Base-by-base conservation (phyloP, 2,888 invertebrate species). In the Arge pagana region DNA sequence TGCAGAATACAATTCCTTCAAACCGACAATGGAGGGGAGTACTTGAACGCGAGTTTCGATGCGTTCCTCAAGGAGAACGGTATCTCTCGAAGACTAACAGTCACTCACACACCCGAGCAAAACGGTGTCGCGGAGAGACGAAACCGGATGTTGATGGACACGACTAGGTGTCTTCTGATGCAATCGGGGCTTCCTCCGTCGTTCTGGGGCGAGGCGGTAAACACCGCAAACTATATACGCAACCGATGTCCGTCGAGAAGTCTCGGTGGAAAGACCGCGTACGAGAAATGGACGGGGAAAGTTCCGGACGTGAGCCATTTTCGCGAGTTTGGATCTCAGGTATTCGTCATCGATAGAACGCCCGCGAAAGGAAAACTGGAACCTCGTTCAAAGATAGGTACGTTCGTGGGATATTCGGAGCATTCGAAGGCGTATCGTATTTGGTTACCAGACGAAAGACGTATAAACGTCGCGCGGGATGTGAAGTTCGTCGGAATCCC, bases 241-340 rank as follows among this genome's bases (percentile, higher is more conserved):
- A 60, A 60, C 43, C 39, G 67, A 19, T 48, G 60, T n/a, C n/a
- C n/a, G n/a, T n/a, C n/a, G n/a, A n/a, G n/a, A n/a, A n/a, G n/a
- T n/a, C n/a, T n/a, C n/a, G n/a, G n/a, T n/a, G n/a, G n/a, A n/a
- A n/a, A n/a, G n/a, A n/a, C n/a, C n/a, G n/a, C n/a, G n/a, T n/a
- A 33, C 40, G 63, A 63, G 31, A 28, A 11, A 11, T 53, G 61
- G 53, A 48, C 41, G 42, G 52, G 53, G 3, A 52, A 23, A 16
- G 36, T 30, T 10, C 62, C 63, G 3, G 43, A 56, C 35, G 54
- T 66, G 1, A 28, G 52, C 8, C 50, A 65, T 26, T 33, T 66
- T 6, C 31, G 55, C 48, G 50, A 60, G 26, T 68, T 68, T 52
- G 66, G 64, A 35, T 52, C 43, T 28, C 21, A 55, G 21, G 55